phyloP scores from a whole-genome alignment of 2,797 vertebrate genomes.

The Amazonetta brasiliensis region DNA sequence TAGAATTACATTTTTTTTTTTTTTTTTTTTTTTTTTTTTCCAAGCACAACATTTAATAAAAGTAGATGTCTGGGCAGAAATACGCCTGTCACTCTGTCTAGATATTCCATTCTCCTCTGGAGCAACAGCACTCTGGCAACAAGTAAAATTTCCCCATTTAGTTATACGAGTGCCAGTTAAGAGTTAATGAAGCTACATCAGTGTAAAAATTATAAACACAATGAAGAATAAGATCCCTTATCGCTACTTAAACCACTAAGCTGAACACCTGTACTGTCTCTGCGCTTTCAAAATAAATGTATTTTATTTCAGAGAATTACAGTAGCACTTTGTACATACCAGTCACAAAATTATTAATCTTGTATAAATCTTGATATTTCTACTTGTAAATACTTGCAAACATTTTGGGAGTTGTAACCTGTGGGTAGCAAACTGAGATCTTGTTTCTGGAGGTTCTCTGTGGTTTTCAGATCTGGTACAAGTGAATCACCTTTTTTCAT shows the following conservation, averaged over 20 bases:
- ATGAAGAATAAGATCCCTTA: not conserved
- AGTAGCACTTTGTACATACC: not conserved
- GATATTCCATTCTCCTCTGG: not conserved
- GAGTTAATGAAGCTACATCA: not conserved
- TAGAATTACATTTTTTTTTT: not conserved
- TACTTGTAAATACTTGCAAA: not conserved
- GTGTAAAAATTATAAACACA: not conserved
- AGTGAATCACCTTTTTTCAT: not conserved
- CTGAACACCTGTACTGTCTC: not conserved
- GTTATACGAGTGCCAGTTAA: not conserved
- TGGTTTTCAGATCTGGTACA: not conserved
- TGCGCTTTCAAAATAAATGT: not conserved
- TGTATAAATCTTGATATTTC: not conserved
- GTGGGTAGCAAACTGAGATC: not conserved
- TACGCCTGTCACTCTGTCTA: fast-evolving
- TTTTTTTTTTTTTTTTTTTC: not conserved
- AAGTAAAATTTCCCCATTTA: not conserved
- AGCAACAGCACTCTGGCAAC: not conserved
- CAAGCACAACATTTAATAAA: not conserved
- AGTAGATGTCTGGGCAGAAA: not conserved
- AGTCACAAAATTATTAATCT: not conserved
- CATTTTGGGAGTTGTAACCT: not conserved
- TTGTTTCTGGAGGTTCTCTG: not conserved
- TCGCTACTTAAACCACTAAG: not conserved
- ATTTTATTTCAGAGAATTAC: slow-evolving; percentile 3